Conservation (phyloP, 2,888 invertebrate species). For the Acanthococcus lagerstroemiae region DNA sequence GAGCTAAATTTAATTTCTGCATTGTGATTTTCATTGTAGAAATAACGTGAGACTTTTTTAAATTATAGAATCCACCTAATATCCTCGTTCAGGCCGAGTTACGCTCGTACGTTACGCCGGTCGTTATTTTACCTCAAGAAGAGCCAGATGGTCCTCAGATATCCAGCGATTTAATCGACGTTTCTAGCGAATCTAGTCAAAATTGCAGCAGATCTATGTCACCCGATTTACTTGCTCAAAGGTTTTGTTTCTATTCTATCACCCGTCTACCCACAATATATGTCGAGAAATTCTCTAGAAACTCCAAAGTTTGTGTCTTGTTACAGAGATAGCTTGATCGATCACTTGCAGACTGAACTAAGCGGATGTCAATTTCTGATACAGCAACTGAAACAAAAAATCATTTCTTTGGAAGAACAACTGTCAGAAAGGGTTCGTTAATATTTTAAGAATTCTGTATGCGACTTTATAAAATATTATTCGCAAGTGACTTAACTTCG, state of each 20-base stretch:
- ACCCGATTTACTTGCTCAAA: constrained; percentile 45
- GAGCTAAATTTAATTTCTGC: too few species aligned
- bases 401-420: constrained; percentile 46
- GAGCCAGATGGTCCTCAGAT: constrained; percentile 53
- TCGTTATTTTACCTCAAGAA: constrained; percentile 67
- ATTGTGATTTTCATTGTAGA: too few species aligned
- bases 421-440: constrained; percentile 38
- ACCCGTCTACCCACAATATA: too few species aligned
- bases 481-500: too few species aligned
- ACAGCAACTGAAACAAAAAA: constrained; percentile 45
- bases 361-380: constrained; percentile 54
- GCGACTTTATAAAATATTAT: too few species aligned
- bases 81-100: constrained; percentile 87
- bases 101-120: constrained; percentile 86
- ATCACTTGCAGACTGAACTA: constrained; percentile 67
- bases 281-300: too few species aligned
- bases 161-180: constrained; percentile 39
- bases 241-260: constrained; percentile 40
- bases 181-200: constrained; percentile 36
- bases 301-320: background rate
- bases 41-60: too few species aligned
- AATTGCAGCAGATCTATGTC: constrained; percentile 43
- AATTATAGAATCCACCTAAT: constrained; percentile 77
- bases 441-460: too few species aligned
- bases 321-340: constrained; percentile 61